phyloP scores from a whole-genome alignment of 2,113 vertebrate genomes.

The Ochotona curzoniae region DNA sequence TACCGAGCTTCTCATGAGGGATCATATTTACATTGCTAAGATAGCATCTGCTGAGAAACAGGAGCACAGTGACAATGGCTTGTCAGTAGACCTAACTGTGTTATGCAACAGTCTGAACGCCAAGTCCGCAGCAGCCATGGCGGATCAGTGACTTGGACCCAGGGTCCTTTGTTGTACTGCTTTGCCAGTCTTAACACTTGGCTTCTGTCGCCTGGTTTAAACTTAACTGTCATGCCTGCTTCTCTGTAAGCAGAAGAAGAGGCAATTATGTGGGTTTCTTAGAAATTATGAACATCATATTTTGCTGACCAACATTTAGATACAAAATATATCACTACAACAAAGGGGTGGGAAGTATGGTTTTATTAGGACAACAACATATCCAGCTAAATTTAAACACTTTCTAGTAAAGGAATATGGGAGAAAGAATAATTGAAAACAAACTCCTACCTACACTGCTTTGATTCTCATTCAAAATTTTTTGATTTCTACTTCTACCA shows the following conservation, averaged over 20 bases:
- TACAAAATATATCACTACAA: neutral
- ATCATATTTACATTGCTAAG: neutral
- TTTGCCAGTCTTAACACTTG: neutral
- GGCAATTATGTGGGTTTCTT: neutral
- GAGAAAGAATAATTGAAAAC: neutral
- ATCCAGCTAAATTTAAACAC: neutral
- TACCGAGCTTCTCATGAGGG: neutral
- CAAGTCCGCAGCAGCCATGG: neutral
- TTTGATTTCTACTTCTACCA: neutral
- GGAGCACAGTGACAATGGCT: neutral
- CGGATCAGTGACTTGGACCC: neutral
- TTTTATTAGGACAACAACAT: neutral
- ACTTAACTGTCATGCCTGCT: neutral
- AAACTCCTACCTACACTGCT: neutral
- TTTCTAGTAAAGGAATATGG: neutral
- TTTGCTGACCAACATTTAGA: neutral
- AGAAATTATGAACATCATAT: neutral
- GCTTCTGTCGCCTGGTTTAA: neutral
- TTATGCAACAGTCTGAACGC: neutral
- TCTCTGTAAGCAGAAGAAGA: neutral
- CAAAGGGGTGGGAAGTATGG: neutral
- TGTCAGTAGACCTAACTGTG: neutral
- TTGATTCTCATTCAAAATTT: neutral
- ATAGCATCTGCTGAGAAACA: neutral
- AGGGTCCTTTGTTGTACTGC: neutral